Base-by-base conservation (phyloP, 2,797 vertebrate genomes). In the Rousettus madagascariensis region DNA sequence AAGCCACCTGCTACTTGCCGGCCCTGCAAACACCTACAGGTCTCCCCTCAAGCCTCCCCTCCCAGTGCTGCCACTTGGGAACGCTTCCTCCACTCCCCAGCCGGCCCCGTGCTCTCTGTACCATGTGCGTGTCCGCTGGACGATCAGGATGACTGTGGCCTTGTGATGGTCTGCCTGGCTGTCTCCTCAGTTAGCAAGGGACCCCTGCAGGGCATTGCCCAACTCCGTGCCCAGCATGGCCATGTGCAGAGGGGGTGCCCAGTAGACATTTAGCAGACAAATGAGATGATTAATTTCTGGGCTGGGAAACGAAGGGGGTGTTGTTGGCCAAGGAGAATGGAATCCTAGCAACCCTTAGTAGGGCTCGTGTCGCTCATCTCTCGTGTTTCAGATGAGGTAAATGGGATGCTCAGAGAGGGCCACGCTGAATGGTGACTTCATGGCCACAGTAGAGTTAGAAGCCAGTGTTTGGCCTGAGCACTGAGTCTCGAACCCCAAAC, bases 91-190 rank as follows among this genome's bases (percentile, higher is more conserved):
- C 1, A 3, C 8, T 3, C 41, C 57, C 49, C 72, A 33, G 28
- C 1, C 66, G 1, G 0, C 61, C 71, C 74, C 11, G 30, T 26
- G 36, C 24, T 17, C 33, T 71, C 51, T 53, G 22, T 28, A 6
- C 43, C 1, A 3, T 16, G 22, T 12, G 1, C 24, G 0, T 16
- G 63, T 59, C 63, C 2, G 0, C 51, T 33, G 78, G 87, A 16
- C 0, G 1, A 0, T 43, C 0, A 9, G 5, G 72, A 16, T 0
- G 4, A 0, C 30, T 2, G 28, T 69, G 91, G 71, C 57, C 1
- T 57, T 10, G 28, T 51, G 1, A 12, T 10, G 55, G 51, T 26
- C 78, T 22, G 2, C 24, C 41, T 33, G 77, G 75, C 86, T 43
- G 59, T 55, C 68, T 61, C 59, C 85, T n/a, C 8, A 5, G 38